These are phyloP conservation scores for Mastomys natalensis DNA, from an alignment of 2,113 vertebrate genomes.

Conservation along the genomic window DNA sequence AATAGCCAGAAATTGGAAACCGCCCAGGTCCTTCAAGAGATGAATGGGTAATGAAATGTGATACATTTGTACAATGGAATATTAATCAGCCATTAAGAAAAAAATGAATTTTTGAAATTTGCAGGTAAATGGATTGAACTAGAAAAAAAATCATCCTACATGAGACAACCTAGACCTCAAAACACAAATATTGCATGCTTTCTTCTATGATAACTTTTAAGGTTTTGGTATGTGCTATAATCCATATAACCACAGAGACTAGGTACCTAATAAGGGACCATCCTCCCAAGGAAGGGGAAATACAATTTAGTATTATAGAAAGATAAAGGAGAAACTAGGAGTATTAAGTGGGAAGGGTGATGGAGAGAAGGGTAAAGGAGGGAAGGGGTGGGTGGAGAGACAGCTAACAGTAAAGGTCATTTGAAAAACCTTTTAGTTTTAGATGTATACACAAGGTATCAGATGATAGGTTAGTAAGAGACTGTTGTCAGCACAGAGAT, in stretches of 20 bases:
- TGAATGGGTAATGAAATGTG: not conserved
- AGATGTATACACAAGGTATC: not conserved
- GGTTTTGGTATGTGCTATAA: not conserved
- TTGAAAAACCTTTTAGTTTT: not conserved
- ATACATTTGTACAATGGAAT: not conserved
- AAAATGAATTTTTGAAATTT: not conserved
- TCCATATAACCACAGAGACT: not conserved
- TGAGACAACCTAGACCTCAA: not conserved
- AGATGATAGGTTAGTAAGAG: not conserved
- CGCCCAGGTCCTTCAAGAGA: not conserved
- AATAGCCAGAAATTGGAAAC: not conserved
- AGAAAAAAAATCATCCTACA: not conserved
- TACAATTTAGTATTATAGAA: not conserved
- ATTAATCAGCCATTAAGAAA: not conserved
- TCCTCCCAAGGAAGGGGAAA: not conserved
- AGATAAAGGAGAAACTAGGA: not conserved
- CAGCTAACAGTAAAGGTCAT: not conserved
- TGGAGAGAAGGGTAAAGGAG: not conserved
- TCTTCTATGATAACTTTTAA: not conserved
- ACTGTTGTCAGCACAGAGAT: not conserved
- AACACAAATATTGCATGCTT: not conserved
- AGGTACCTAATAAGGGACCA: not conserved
- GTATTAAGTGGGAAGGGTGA: not conserved
- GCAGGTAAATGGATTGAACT: not conserved
- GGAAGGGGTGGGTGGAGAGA: not conserved